Evolutionary conservation across 1,140 invertebrate genomes (phyloP).

Genomic region (Littorina saxatilis): DNA sequence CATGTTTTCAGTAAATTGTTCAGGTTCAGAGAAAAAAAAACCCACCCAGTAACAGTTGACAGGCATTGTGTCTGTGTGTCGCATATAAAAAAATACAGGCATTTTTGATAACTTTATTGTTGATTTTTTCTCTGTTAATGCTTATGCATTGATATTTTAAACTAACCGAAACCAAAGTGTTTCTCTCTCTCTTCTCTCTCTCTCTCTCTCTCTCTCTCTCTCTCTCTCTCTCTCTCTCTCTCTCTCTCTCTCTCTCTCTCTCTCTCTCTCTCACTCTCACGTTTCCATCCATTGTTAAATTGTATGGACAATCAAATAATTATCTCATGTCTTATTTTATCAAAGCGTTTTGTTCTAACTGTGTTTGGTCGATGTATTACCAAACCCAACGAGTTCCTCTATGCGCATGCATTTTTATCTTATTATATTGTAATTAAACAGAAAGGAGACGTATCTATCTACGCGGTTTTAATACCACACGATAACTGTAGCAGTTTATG

Average conservation of each 20-base stretch:
- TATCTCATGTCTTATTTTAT: no score
- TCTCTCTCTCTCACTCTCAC: not conserved
- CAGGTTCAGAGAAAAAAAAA: not conserved
- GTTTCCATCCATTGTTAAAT: not conserved
- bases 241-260: conserved; percentile 4
- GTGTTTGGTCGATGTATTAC: no score
- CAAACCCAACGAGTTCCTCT: no score
- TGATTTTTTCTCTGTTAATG: no score
- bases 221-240: not conserved
- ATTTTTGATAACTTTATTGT: no score
- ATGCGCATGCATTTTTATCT: no score
- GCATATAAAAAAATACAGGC: not conserved
- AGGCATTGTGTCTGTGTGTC: not conserved
- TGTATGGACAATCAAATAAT: not conserved
- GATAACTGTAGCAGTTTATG: no score
- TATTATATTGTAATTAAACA: no score
- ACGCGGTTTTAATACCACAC: no score
- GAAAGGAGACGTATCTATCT: no score
- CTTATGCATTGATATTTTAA: not conserved
- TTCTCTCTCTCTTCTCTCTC: not conserved
- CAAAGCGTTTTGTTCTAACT: no score
- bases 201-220: conserved; percentile 19
- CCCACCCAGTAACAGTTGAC: not conserved
- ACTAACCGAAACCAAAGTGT: not conserved
- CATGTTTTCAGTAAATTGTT: no score